Evolutionary conservation across 2,797 vertebrate genomes (phyloP), one percentile per base, ranked within the genome.

Genomic region (Microctenopoma stevenorrisi): DNA sequence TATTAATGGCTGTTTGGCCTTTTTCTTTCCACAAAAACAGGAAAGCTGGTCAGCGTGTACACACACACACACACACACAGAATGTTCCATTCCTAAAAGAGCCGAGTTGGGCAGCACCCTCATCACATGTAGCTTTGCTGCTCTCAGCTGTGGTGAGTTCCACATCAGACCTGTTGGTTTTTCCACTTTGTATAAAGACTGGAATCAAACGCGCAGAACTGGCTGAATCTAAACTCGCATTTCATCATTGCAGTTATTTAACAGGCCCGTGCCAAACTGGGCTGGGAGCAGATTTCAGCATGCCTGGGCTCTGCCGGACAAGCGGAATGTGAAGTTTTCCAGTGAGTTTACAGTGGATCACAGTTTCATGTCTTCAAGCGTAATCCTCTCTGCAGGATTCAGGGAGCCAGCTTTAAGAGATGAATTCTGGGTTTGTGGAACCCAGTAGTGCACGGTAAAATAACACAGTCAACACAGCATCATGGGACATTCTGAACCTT

Each of bases 21-120:
- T 89, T 86, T 79, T 84, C 67, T 95, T 96, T 95, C 94, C 94
- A 94, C 87, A 88, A 95, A 95, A 96, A 96, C 95, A 96, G 95
- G 95, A 96, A 84, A 93, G 83, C 33, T 58, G 77, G 67, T 78
- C 54, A 57, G 70, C 61, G 49, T 37, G 75, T 83, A 86, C 30
- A 33, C 38, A 35, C 11, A 53, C 55, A 26, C 40, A 33, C 26
- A 56, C 9, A 56, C 35, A 51, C 35, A 46, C 50, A 44, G 3
- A 75, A 60, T 66, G 43, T 77, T 78, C 79, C 74, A 50, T 68
- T 25, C 56, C 54, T 37, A 28, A 55, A 61, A 58, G 56, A 16
- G 51, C 11, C 49, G 28, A 30, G 47, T 52, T 80, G 70, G 64
- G 62, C 51, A 18, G 30, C 26, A 55, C 46, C 57, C 62, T 51